Evolutionary conservation across 2,888 invertebrate species (phyloP).

Genomic region (Steromphala cineraria): DNA sequence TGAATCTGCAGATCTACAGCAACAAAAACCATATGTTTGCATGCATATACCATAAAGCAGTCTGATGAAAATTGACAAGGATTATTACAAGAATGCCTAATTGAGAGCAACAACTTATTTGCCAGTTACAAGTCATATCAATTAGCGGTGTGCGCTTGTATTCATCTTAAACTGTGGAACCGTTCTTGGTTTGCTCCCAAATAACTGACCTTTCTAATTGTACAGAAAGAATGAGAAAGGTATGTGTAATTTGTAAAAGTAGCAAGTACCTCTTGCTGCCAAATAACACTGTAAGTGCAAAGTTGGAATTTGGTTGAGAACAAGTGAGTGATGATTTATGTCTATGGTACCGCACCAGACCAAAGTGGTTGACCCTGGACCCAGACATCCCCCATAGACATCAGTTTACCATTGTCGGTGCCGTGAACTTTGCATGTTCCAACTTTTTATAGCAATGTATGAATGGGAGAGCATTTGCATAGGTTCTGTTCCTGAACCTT

Average conservation of each 20-base stretch:
- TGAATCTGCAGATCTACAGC: neutral
- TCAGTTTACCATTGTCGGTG: too few species aligned
- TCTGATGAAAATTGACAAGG: neutral
- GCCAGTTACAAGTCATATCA: neutral
- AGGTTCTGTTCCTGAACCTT: too few species aligned
- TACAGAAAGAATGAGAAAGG: neutral
- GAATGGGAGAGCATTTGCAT: too few species aligned
- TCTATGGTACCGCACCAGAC: neutral
- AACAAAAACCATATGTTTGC: neutral
- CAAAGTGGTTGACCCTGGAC: too few species aligned
- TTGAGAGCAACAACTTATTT: neutral
- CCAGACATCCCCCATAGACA: too few species aligned
- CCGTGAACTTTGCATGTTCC: too few species aligned
- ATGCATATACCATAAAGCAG: too few species aligned
- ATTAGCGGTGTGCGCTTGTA: neutral
- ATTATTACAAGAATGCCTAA: neutral
- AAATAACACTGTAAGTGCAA: neutral
- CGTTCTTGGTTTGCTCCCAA: neutral
- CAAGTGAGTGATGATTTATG: neutral
- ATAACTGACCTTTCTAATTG: conserved; percentile 1
- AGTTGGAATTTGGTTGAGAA: neutral
- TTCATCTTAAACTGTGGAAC: neutral
- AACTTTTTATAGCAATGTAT: too few species aligned
- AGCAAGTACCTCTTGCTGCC: neutral
- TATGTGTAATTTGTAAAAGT: neutral